phyloP scores from a whole-genome alignment of 2,113 vertebrate species.

The Brachypodius melanocephalos region DNA sequence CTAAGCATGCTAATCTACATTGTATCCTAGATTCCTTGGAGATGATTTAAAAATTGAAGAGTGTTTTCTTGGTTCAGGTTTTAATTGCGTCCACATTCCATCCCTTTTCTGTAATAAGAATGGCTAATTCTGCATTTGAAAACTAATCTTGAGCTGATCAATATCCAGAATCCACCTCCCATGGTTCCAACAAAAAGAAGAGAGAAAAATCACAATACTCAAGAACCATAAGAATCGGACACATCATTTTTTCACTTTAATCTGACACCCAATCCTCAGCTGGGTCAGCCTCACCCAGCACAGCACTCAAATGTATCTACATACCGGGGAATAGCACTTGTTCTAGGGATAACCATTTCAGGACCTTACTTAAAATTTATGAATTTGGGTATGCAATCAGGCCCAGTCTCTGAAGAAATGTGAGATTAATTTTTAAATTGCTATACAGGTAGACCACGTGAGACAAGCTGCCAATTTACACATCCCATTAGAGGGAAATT shows the following conservation, averaged over 20 bases:
- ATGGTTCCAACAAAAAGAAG: not conserved
- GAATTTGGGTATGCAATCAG: not conserved
- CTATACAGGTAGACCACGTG: not conserved
- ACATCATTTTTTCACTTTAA: not conserved
- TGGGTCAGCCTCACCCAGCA: not conserved
- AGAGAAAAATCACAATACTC: not conserved
- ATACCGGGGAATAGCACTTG: not conserved
- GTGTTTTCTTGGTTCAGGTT: not conserved
- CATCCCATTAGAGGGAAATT: not conserved
- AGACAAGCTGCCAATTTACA: not conserved
- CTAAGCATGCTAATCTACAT: not conserved
- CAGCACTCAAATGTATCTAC: not conserved
- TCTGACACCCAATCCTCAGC: not conserved
- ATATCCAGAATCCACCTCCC: not conserved
- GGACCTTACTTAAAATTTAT: not conserved
- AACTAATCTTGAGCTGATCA: not conserved
- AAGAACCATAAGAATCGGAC: fast-evolving
- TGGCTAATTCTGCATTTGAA: not conserved
- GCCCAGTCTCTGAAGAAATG: not conserved
- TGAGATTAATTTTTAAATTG: not conserved
- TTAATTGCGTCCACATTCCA: not conserved
- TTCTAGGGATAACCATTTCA: not conserved
- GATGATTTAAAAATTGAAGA: not conserved
- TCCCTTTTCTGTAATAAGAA: not conserved
- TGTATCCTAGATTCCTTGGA: not conserved